These are phyloP conservation scores for Drosophila repleta DNA, from an alignment of 1,140 invertebrate genomes.

Conservation along the genomic window DNA sequence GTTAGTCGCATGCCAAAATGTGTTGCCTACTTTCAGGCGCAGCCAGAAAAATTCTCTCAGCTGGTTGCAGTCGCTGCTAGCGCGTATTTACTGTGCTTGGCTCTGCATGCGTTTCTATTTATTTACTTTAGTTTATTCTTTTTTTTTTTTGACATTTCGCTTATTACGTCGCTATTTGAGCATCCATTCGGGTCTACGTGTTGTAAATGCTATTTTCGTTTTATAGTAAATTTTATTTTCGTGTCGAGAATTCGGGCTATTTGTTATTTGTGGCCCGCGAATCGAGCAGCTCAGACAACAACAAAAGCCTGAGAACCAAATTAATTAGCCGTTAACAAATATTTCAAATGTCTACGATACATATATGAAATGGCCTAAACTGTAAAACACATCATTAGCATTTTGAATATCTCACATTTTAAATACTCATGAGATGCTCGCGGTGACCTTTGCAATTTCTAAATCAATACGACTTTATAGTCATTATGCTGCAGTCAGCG, in stretches of 20 bases:
- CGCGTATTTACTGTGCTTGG: conserved; percentile 12
- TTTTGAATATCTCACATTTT: too few relatives aligned
- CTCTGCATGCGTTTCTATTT: conserved; percentile 10
- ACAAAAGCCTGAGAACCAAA: conserved; percentile 24
- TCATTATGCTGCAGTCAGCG: not conserved
- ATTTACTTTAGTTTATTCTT: conserved; percentile 41
- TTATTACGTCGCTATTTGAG: conserved; percentile 70
- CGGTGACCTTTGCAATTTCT: not conserved
- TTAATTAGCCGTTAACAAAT: conserved; percentile 1
- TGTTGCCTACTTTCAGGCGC: conserved; percentile 61
- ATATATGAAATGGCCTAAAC: too few relatives aligned
- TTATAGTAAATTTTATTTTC: conserved; percentile 54
- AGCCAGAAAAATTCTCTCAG: not conserved
- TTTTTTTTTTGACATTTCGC: conserved; percentile 70
- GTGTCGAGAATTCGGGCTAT: conserved; percentile 57
- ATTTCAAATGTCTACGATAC: not conserved
- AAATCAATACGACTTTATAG: conserved; percentile 2
- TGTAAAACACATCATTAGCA: too few relatives aligned
- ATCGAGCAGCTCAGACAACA: conserved; percentile 14
- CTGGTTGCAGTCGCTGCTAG: not conserved
- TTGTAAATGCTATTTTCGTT: conserved; percentile 49
- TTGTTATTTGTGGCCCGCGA: conserved; percentile 13
- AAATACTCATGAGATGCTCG: too few relatives aligned
- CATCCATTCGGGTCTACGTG: conserved; percentile 12
- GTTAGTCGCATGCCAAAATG: conserved; percentile 19